Percentiles rank a stretch among this genome's conserved stretches.
These are phyloP conservation scores for Bos javanicus DNA, from an alignment of 2,113 vertebrate genomes.

Conservation along the genomic window DNA sequence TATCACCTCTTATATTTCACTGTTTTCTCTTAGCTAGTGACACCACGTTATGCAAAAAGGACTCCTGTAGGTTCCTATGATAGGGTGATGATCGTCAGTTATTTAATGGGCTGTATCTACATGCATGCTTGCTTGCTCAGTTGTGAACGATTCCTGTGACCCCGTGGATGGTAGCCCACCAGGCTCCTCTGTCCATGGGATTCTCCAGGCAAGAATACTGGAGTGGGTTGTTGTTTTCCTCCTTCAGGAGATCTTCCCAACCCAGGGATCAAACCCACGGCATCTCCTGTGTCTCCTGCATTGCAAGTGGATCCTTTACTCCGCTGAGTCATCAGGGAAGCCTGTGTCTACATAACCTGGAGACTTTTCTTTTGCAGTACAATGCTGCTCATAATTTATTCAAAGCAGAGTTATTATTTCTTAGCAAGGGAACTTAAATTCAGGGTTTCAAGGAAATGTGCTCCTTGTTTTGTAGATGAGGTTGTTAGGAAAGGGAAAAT, in stretches of 20 bases:
- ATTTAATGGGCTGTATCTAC: conserved; percentile 45
- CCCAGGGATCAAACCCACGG: background rate
- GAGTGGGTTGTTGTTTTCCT: background rate
- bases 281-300: background rate
- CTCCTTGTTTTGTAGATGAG: conserved; percentile 10
- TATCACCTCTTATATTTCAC: background rate
- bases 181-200: background rate
- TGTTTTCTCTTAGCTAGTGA: background rate
- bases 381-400: conserved; percentile 50
- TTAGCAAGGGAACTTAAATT: conserved; percentile 56
- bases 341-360: background rate
- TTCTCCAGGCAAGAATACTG: background rate
- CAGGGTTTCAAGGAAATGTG: conserved; percentile 33
- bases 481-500: background rate
- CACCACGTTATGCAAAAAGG: background rate
- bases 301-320: background rate
- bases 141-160: background rate
- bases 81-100: conserved; percentile 8
- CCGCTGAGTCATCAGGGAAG: background rate
- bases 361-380: conserved; percentile 41
- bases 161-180: background rate
- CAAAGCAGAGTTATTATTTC: conserved; percentile 42
- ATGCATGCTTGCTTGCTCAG: background rate
- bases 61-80: background rate
- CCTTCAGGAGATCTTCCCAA: background rate